A percentile compares a stretch with the other conserved stretches of the same genome.
These are phyloP conservation scores for Clupea harengus DNA, from an alignment of 2,113 vertebrate species.

Conservation along the genomic window DNA sequence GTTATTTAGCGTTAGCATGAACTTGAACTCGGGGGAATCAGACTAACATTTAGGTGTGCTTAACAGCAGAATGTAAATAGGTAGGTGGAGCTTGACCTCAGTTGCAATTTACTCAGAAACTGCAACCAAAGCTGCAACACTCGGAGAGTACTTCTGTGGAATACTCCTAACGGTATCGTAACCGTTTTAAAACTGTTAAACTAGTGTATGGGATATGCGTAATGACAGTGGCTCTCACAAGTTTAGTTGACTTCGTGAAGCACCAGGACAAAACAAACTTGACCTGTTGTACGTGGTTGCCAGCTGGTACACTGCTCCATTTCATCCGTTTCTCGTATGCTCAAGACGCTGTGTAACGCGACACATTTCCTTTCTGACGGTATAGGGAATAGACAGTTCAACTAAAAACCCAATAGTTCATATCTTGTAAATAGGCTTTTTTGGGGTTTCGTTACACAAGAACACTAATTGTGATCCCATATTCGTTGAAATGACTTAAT, in stretches of 20 bases:
- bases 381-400: not conserved
- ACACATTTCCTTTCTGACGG: not conserved
- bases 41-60: too few relatives aligned
- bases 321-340: not conserved
- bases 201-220: not conserved
- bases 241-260: not conserved
- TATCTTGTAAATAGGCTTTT: too few relatives aligned
- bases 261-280: not conserved
- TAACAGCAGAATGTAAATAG: not conserved
- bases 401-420: too few relatives aligned
- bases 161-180: not conserved
- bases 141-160: not conserved
- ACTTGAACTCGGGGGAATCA: not conserved
- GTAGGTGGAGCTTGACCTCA: not conserved
- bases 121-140: too few relatives aligned
- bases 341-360: not conserved
- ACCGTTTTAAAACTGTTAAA: not conserved
- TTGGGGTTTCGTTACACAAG: too few relatives aligned
- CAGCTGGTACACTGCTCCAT: not conserved
- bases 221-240: not conserved
- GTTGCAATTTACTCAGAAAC: not conserved
- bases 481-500: too few relatives aligned
- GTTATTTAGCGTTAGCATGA: too few relatives aligned
- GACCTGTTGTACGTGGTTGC: not conserved
- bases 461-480: too few relatives aligned